These are phyloP conservation scores for Dasypus novemcinctus DNA, from an alignment of 2,113 vertebrate genomes.

Conservation along the genomic window DNA sequence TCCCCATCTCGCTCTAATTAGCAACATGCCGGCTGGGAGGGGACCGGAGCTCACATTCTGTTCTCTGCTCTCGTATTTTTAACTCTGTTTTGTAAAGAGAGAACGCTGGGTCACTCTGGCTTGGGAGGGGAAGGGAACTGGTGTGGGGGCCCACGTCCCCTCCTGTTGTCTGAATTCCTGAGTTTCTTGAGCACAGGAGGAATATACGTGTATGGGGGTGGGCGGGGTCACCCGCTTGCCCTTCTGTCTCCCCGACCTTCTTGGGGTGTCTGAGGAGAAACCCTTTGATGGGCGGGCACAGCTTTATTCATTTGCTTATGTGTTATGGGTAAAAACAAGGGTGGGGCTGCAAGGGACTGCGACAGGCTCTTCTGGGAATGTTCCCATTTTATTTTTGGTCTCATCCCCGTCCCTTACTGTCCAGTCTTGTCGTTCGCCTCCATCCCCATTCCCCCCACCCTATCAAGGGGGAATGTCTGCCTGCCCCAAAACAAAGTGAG, in stretches of 20 bases:
- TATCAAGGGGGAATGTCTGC: not conserved
- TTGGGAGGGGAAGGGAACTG: conserved; percentile 16
- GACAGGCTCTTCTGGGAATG: not conserved
- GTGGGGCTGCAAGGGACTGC: not conserved
- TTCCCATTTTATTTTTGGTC: conserved; percentile 17
- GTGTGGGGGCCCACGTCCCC: conserved; percentile 37
- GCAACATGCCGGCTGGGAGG: conserved; percentile 71
- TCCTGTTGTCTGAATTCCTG: not conserved
- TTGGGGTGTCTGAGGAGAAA: not conserved
- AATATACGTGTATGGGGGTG: not conserved
- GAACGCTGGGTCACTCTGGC: conserved; percentile 71
- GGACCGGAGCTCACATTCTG: conserved; percentile 83
- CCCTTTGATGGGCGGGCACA: not conserved
- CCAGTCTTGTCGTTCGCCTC: not conserved
- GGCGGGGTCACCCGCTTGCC: not conserved
- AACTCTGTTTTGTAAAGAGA: conserved; percentile 80
- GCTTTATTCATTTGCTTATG: not conserved
- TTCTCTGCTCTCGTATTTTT: conserved; percentile 82
- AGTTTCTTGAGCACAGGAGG: not conserved
- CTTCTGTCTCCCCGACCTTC: not conserved
- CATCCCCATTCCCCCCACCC: not conserved
- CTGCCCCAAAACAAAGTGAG: not conserved
- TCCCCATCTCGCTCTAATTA: conserved; percentile 80
- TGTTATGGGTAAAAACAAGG: not conserved
- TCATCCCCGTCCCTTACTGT: not conserved